Evolutionary conservation across 2,888 invertebrate species (phyloP).

Genomic region (Meta bourneti): DNA sequence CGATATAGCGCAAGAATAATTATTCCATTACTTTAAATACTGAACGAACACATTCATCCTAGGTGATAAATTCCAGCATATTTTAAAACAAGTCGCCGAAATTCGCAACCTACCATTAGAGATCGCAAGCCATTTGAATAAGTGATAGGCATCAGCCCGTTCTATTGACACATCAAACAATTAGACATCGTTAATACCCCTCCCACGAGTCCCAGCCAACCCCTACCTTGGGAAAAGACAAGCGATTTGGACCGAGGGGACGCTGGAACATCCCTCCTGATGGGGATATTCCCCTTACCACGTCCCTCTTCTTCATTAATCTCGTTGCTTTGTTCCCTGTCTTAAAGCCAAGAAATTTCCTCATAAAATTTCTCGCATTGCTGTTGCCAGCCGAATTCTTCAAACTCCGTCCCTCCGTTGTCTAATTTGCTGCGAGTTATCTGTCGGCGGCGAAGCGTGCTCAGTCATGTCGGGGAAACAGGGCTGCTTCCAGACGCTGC

Average conservation of each 20-base stretch:
- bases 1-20: no score
- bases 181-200: slow-evolving; percentile 14
- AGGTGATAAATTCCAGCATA: no score
- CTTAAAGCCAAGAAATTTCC: background rate
- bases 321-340: background rate
- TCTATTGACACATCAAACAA: slow-evolving; percentile 6
- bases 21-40: no score
- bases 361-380: slow-evolving; percentile 53
- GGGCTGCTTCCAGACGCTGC: background rate
- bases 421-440: background rate
- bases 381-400: slow-evolving; percentile 29
- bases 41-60: no score
- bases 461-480: slow-evolving; percentile 29
- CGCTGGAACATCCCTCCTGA: background rate
- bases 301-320: background rate
- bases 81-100: no score
- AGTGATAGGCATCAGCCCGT: background rate
- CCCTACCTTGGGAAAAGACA: no score
- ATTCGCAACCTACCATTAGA: background rate
- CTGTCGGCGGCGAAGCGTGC: slow-evolving; percentile 36
- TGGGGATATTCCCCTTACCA: background rate
- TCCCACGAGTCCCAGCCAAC: background rate
- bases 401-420: background rate
- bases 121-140: background rate
- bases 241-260: no score